Evolutionary conservation across 1,140 invertebrate species (phyloP).

Genomic region (Coptotermes formosanus): DNA sequence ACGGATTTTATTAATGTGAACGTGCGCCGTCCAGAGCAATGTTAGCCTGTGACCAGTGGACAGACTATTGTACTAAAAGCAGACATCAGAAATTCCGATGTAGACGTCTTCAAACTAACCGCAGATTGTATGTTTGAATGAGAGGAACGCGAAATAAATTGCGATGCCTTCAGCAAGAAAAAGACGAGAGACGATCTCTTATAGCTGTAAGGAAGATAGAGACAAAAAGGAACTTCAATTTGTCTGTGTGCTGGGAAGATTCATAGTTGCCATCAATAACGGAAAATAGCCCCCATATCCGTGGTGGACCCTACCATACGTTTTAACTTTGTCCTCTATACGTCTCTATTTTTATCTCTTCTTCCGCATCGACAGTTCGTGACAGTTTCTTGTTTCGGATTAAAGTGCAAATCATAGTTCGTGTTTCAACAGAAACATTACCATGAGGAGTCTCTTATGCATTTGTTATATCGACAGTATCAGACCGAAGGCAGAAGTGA

Average conservation of each 20-base stretch:
- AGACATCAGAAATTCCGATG: slow-evolving; percentile 1
- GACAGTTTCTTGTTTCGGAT: not conserved
- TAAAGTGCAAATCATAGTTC: not conserved
- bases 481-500: too few relatives aligned
- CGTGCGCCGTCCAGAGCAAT: not conserved
- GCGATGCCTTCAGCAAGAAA: not conserved
- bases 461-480: too few relatives aligned
- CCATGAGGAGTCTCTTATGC: too few relatives aligned
- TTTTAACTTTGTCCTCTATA: slow-evolving; percentile 14
- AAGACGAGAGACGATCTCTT: not conserved
- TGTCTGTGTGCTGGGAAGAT: not conserved
- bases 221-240: slow-evolving; percentile 10
- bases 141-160: not conserved
- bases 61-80: slow-evolving; percentile 2
- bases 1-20: not conserved
- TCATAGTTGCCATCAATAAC: slow-evolving; percentile 1
- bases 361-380: not conserved
- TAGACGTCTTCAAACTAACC: not conserved
- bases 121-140: not conserved
- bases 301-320: not conserved
- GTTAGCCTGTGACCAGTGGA: not conserved
- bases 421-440: not conserved
- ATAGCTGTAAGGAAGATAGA: not conserved
- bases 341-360: not conserved
- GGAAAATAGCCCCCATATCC: slow-evolving; percentile 6